Percentiles rank a stretch among this genome's conserved stretches.
Conservation (phyloP, 2,888 invertebrate genomes). For the Halictus quadricinctus region DNA sequence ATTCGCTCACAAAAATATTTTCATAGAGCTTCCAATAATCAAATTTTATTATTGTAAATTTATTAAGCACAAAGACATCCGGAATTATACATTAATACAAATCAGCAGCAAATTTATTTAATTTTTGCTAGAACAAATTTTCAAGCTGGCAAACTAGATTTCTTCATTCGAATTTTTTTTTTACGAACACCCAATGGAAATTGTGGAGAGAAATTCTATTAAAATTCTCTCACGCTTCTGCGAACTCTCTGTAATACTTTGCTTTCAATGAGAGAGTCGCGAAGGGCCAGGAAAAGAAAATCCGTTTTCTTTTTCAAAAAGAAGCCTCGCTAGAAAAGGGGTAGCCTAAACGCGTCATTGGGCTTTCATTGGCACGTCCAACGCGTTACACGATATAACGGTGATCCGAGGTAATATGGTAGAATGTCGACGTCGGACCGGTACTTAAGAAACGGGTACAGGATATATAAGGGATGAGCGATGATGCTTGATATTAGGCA, state of each 20-base stretch:
- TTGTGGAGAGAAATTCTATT: no score
- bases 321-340: neutral
- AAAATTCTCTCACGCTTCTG: no score
- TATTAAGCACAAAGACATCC: no score
- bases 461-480: constrained; percentile 74
- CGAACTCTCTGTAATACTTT: no score
- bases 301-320: neutral
- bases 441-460: constrained; percentile 61
- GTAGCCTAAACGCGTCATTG: constrained; percentile 13
- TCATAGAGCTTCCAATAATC: neutral
- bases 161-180: no score
- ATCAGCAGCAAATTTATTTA: no score
- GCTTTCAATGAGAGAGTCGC: neutral
- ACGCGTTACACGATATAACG: constrained; percentile 33
- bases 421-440: constrained; percentile 52
- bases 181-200: no score
- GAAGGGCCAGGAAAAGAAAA: neutral
- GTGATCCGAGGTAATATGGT: constrained; percentile 43
- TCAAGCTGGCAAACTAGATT: no score
- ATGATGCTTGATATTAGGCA: constrained; percentile 80
- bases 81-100: no score
- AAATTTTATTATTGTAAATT: neutral
- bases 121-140: no score
- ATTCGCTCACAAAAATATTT: neutral
- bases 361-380: constrained; percentile 35